Conservation (phyloP, 2,888 invertebrate species). For the Caenorhabditis wallacei region DNA sequence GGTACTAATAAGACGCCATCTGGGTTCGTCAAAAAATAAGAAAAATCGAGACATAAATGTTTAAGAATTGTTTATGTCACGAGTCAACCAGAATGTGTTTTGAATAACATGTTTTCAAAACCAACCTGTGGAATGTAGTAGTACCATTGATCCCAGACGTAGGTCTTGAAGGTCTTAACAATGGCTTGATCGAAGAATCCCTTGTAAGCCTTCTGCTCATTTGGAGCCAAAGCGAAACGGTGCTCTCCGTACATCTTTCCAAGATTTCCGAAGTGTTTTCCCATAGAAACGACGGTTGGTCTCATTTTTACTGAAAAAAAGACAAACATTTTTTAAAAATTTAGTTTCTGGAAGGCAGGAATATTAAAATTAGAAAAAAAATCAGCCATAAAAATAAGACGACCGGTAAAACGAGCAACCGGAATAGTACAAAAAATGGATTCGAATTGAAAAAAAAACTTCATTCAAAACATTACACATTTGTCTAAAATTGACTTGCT, state of each 20-base stretch:
- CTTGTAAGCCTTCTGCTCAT: conserved; percentile 80
- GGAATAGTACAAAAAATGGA: neutral
- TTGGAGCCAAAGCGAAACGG: conserved; percentile 79
- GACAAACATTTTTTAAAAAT: no score
- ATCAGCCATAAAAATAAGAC: neutral
- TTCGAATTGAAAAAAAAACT: conserved; percentile 16
- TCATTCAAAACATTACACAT: conserved; percentile 34
- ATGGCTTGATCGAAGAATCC: conserved; percentile 79
- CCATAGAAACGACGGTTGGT: conserved; percentile 70
- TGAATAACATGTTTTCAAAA: neutral
- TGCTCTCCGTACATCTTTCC: conserved; percentile 82
- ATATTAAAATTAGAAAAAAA: neutral
- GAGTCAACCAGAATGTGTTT: neutral
- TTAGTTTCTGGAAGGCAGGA: no score
- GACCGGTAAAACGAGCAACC: neutral
- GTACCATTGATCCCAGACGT: conserved; percentile 79
- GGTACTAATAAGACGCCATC: no score
- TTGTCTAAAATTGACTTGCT: conserved; percentile 24
- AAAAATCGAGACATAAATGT: no score
- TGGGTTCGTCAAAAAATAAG: no score
- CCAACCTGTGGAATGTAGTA: conserved; percentile 77
- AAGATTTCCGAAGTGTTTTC: conserved; percentile 80
- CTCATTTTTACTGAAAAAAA: conserved; percentile 64
- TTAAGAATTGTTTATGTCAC: no score
- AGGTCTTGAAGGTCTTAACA: conserved; percentile 77